Evolutionary conservation across 2,888 invertebrate genomes (phyloP).

Genomic region (Cheilosia grossa): DNA sequence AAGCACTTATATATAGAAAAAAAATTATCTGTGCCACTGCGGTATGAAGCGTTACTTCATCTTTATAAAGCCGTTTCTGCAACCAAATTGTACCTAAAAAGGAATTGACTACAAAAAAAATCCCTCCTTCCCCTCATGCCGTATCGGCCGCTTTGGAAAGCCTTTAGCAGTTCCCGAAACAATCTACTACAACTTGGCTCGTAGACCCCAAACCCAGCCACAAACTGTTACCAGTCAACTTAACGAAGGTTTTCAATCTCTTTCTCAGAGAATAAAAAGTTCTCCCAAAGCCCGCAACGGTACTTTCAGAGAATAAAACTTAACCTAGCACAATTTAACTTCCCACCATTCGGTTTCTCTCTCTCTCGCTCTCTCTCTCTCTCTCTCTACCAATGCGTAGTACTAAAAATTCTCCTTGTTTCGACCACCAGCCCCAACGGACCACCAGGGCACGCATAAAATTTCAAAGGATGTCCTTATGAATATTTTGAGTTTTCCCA

Average conservation of each 20-base stretch:
- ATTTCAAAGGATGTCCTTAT: constrained; percentile 18
- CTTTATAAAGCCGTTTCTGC: constrained; percentile 2
- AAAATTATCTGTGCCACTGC: constrained; percentile 34
- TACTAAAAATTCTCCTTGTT: not conserved
- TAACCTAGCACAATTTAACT: constrained; percentile 17
- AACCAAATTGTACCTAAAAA: not conserved
- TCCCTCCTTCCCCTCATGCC: not conserved
- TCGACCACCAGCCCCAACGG: constrained; percentile 9
- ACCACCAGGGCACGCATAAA: constrained; percentile 11
- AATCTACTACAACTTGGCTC: constrained; percentile 46
- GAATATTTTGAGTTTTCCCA: constrained; percentile 18
- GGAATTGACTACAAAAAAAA: not conserved
- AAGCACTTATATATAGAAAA: not conserved
- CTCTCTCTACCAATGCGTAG: not conserved
- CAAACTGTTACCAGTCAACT: constrained; percentile 63
- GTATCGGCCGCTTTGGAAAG: not conserved
- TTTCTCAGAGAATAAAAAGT: not conserved
- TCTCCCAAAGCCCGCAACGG: not conserved
- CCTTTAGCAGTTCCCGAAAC: not conserved
- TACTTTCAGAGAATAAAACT: not conserved
- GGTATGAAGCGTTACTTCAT: constrained; percentile 36
- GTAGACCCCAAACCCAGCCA: not conserved
- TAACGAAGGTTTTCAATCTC: constrained; percentile 40
- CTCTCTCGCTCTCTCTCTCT: not conserved
- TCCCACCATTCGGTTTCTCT: not conserved